phyloP scores from a whole-genome alignment of 2,888 invertebrate genomes.

The Apamea monoglypha region DNA sequence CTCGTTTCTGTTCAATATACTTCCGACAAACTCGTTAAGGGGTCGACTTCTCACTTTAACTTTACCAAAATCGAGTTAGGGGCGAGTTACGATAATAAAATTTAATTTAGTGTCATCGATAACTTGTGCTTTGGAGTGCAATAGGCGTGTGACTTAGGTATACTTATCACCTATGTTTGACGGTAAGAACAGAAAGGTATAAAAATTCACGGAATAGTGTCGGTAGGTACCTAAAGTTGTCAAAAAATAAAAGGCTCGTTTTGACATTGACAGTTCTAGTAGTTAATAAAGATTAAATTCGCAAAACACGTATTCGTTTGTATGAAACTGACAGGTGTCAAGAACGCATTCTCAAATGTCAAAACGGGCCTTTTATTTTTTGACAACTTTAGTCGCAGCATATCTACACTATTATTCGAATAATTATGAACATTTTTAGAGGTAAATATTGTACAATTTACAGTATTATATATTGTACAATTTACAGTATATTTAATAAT shows the following conservation, averaged over 20 bases:
- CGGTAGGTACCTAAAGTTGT: no score
- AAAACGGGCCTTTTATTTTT: no score
- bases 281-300: no score
- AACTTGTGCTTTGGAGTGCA: conserved; percentile 25
- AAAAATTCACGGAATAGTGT: background rate
- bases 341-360: no score
- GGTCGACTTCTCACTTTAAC: conserved; percentile 41
- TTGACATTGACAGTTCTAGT: no score
- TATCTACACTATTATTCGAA: background rate
- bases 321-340: no score
- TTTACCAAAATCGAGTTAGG: conserved; percentile 43
- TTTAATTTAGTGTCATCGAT: conserved; percentile 26
- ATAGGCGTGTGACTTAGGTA: background rate
- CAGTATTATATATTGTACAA: no score
- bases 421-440: background rate
- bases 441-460: background rate
- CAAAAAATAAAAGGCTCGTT: no score
- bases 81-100: conserved; percentile 43
- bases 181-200: no score
- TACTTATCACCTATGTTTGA: background rate
- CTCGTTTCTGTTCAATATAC: conserved; percentile 36
- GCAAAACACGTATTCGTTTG: no score
- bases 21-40: conserved; percentile 45
- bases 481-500: no score
- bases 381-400: background rate